phyloP scores from a whole-genome alignment of 2,888 invertebrate species.

The Melitaea athalia region DNA sequence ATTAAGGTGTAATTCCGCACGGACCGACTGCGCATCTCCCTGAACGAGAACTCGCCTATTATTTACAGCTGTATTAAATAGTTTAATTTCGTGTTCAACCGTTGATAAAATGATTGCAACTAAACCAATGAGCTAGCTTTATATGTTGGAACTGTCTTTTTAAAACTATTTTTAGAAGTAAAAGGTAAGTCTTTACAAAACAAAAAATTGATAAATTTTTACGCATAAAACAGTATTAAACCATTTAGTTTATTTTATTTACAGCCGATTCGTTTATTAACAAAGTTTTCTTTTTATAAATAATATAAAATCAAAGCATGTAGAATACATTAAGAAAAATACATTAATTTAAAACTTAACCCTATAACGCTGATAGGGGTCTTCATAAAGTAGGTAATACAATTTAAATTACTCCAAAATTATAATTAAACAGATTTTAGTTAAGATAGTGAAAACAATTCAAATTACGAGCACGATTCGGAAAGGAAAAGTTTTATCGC shows the following conservation, averaged over 20 bases:
- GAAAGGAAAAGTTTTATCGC: conserved; percentile 63
- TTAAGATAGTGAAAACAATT: conserved; percentile 52
- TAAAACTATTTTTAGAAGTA: background rate
- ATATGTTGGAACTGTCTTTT: background rate
- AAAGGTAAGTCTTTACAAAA: too few relatives aligned
- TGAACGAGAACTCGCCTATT: conserved; percentile 26
- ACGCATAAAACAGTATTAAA: too few relatives aligned
- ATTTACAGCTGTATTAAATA: conserved; percentile 25
- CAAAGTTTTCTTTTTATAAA: background rate
- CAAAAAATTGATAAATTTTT: too few relatives aligned
- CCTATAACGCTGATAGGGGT: background rate
- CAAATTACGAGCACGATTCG: conserved; percentile 61
- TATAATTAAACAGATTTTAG: conserved; percentile 26
- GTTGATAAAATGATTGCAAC: background rate
- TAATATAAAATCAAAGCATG: background rate
- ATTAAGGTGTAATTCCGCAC: conserved; percentile 73
- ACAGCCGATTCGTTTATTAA: too few relatives aligned
- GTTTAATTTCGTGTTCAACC: conserved; percentile 14
- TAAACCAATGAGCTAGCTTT: background rate
- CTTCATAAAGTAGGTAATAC: background rate
- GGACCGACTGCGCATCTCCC: conserved; percentile 38
- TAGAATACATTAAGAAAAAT: too few relatives aligned
- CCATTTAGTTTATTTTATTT: too few relatives aligned
- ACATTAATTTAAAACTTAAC: background rate
- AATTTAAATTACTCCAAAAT: background rate